Percentiles rank a stretch among this genome's conserved stretches.
phyloP scores from a whole-genome alignment of 2,888 invertebrate species.

The Epistrophella euchroma region DNA sequence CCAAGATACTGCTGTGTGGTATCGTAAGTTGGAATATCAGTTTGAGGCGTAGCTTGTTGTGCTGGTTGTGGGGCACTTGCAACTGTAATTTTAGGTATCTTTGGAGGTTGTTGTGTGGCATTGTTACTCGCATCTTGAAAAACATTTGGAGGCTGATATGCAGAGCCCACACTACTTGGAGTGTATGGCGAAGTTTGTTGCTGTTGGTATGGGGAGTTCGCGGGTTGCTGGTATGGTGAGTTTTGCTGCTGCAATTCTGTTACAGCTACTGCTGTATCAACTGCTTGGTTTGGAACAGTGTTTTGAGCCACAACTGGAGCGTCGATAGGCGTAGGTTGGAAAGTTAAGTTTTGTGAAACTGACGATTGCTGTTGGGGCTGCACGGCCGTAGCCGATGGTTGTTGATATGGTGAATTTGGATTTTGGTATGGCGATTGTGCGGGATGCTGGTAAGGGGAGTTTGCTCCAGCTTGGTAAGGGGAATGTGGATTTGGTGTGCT shows the following conservation, averaged over 20 bases:
- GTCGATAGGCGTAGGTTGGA: constrained; percentile 81
- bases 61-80: constrained; percentile 71
- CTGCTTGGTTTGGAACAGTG: constrained; percentile 77
- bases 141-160: constrained; percentile 75
- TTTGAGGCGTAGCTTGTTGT: constrained; percentile 47
- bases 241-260: constrained; percentile 83
- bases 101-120: constrained; percentile 74
- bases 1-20: constrained; percentile 71
- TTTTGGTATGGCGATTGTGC: constrained; percentile 83
- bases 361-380: constrained; percentile 75
- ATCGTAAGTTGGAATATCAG: constrained; percentile 59
- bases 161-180: constrained; percentile 70
- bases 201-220: constrained; percentile 83
- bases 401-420: constrained; percentile 82
- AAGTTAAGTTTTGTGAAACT: constrained; percentile 80
- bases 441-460: constrained; percentile 84
- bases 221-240: constrained; percentile 84
- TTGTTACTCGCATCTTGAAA: constrained; percentile 61
- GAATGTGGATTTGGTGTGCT: constrained; percentile 85
- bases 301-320: constrained; percentile 79
- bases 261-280: constrained; percentile 77
- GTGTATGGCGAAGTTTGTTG: constrained; percentile 77
- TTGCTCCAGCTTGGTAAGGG: constrained; percentile 85
- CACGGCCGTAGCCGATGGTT: constrained; percentile 75
- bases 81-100: constrained; percentile 53